A percentile compares a stretch with the other conserved stretches of the same genome.
Conservation (phyloP, 2,113 vertebrate genomes). For the Talpa occidentalis region DNA sequence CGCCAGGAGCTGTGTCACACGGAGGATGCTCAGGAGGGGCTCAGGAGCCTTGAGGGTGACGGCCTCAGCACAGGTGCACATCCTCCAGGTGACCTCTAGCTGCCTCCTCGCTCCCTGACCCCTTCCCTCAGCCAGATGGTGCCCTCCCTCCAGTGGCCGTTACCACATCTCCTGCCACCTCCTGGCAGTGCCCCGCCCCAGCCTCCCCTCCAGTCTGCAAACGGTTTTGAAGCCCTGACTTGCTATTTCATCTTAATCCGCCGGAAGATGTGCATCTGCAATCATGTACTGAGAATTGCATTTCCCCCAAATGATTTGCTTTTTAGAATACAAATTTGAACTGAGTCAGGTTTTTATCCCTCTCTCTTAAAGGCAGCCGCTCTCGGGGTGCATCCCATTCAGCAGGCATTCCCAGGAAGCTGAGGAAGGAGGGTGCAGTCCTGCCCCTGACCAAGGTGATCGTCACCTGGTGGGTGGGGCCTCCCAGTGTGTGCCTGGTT, state of each 20-base stretch:
- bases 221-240: background rate
- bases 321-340: background rate
- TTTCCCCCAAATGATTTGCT: background rate
- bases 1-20: background rate
- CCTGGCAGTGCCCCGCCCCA: background rate
- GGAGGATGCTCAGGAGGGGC: background rate
- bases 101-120: background rate
- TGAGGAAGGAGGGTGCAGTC: background rate
- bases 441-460: background rate
- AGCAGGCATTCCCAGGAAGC: background rate
- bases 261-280: rapidly evolving
- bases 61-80: background rate
- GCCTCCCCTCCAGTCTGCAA: background rate
- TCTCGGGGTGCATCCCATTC: background rate
- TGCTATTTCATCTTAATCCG: background rate
- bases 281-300: background rate
- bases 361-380: background rate
- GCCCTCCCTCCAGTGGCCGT: rapidly evolving
- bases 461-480: rapidly evolving
- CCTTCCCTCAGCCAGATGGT: rapidly evolving
- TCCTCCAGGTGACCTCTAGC: background rate
- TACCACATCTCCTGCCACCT: too few relatives aligned
- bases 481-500: background rate
- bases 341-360: background rate
- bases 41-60: too few relatives aligned